Evolutionary conservation across 2,113 vertebrate species (phyloP), one percentile per base, ranked within the genome.

Genomic region (Gadus macrocephalus): DNA sequence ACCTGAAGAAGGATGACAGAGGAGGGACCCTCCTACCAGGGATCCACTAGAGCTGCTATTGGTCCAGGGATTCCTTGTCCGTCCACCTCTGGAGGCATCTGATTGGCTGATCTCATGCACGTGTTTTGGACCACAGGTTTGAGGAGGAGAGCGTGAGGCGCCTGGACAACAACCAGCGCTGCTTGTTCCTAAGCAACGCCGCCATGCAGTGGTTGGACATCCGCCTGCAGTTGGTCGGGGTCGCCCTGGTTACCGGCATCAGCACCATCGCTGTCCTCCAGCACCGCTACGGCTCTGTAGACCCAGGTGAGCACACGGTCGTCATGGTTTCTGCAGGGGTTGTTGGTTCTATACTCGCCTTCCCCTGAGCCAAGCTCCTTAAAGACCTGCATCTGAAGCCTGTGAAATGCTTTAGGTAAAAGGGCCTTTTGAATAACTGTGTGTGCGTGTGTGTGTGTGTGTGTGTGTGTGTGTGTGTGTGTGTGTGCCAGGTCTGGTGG

Each of bases 151-250:
- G 90, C 58, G 87, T 90, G 76, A 81, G 65, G n/a, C 92, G 76
- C 14, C 82, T 99, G 78, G 97, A 98, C 80, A 86, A 89, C 78
- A 98, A 96, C 89, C 97, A 98, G 60, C 92, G 95, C 78, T 99
- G 97, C 84, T 86, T 95, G 86, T 99, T 97, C 73, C 92, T 94
- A 1, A 92, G 94, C 85, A 91, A 87, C 0, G 91, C 96, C 0
- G 93, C 93, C 0, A 90, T 88, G 84, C 94, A 96, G 86, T 99
- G 97, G 97, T 86, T 99, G 83, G 94, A 96, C 87, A 96, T 99
- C 73, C 94, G 96, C 19, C 86, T 99, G 69, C 97, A 99, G 92
- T 93, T 99, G 90, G 96, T 98, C 35, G 97, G 96, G 0, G 95
- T 98, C 0, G 75, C 84, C 0, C 93, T 98, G 78, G 90, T 99